Evolutionary conservation across 2,797 vertebrate species (phyloP).

Genomic region (Dipus sagitta): DNA sequence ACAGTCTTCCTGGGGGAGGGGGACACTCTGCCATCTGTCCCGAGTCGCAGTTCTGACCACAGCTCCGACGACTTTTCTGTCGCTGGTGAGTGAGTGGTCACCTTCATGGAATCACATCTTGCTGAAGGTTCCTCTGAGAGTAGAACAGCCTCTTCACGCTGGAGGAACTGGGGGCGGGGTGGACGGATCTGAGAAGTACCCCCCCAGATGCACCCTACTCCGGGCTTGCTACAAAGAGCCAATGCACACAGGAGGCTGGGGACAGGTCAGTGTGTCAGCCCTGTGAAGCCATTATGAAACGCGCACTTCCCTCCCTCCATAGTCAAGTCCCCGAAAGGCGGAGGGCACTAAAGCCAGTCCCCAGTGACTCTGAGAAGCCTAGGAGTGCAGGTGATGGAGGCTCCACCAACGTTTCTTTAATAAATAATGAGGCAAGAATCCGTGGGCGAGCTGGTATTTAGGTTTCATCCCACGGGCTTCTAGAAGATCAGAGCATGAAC

Average conservation of each 20-base stretch:
- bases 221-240: background rate
- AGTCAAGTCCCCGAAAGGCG: conserved; percentile 14
- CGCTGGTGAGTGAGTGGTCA: background rate
- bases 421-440: conserved; percentile 53
- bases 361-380: background rate
- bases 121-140: background rate
- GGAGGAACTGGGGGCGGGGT: background rate
- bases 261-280: background rate
- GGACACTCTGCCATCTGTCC: background rate
- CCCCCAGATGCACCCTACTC: rapidly evolving
- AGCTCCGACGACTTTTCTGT: background rate
- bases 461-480: background rate
- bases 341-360: background rate
- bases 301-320: background rate
- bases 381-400: background rate
- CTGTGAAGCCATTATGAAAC: conserved; percentile 17
- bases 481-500: conserved; percentile 11
- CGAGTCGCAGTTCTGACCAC: background rate
- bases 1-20: background rate
- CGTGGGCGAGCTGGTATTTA: background rate
- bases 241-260: background rate
- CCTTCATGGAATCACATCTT: background rate
- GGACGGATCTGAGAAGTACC: background rate
- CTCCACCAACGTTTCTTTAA: background rate
- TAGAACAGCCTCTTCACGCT: background rate